Evolutionary conservation across 2,888 invertebrate genomes (phyloP).

Genomic region (Andrena dorsata): DNA sequence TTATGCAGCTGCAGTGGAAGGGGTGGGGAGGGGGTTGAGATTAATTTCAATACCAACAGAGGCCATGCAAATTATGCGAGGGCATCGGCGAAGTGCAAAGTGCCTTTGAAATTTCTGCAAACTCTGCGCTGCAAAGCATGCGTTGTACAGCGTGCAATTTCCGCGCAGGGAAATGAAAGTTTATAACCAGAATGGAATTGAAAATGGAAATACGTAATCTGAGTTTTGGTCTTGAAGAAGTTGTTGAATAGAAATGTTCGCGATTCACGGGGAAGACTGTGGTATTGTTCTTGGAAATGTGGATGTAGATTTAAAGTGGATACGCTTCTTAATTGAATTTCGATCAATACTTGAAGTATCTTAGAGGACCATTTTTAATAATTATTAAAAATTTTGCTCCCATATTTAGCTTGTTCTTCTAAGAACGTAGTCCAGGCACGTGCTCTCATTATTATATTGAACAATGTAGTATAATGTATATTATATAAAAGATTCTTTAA

Average conservation of each 20-base stretch:
- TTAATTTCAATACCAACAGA: slow-evolving; percentile 3
- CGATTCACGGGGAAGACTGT: no score
- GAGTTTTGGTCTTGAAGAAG: neutral
- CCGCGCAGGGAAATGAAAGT: slow-evolving; percentile 20
- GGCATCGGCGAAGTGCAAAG: neutral
- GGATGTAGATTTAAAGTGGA: no score
- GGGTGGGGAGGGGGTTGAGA: neutral
- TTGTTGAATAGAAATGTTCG: slow-evolving; percentile 1
- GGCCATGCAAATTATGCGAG: slow-evolving; percentile 2
- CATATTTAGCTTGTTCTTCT: no score
- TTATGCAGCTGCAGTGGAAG: neutral
- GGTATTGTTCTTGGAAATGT: no score
- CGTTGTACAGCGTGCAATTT: neutral
- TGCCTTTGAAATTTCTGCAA: slow-evolving; percentile 19
- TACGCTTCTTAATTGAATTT: no score
- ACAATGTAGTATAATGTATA: no score
- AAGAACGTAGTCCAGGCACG: no score
- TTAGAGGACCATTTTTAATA: no score
- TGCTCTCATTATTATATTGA: no score
- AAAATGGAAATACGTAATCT: neutral
- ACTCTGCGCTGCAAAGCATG: neutral
- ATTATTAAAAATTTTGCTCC: no score
- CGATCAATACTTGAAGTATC: no score
- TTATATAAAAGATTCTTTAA: no score
- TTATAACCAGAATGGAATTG: slow-evolving; percentile 5